Conservation (phyloP, 2,113 vertebrate species). For the Vulpes vulpes region DNA sequence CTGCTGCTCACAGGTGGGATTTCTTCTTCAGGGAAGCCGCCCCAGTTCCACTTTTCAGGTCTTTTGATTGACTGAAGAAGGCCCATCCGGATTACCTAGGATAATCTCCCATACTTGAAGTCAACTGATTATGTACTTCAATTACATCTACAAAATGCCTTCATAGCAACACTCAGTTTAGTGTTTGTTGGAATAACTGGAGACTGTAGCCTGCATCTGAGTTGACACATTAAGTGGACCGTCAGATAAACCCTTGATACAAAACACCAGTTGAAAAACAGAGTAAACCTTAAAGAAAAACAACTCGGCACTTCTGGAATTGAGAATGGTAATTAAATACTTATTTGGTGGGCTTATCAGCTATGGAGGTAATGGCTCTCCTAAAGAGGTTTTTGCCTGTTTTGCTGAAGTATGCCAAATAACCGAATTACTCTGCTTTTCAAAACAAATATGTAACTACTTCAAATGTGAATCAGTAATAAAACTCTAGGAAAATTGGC, state of each 20-base stretch:
- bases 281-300: not conserved
- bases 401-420: not conserved
- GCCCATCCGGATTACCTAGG: not conserved
- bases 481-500: not conserved
- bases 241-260: not conserved
- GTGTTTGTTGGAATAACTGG: not conserved
- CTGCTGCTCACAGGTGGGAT: not conserved
- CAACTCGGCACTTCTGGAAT: not conserved
- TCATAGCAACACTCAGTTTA: not conserved
- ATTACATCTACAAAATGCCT: not conserved
- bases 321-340: not conserved
- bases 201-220: not conserved
- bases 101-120: conserved; percentile 5
- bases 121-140: conserved; percentile 3
- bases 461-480: conserved; percentile 42
- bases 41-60: not conserved
- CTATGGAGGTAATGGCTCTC: not conserved
- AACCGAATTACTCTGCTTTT: not conserved
- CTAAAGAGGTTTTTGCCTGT: not conserved
- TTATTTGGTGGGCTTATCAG: not conserved
- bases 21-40: not conserved
- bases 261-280: not conserved
- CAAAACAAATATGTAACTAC: conserved; percentile 1
- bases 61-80: not conserved
- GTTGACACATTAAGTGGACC: not conserved